These are phyloP conservation scores for Cephonodes hylas DNA, from an alignment of 2,888 invertebrate genomes.

Conservation along the genomic window DNA sequence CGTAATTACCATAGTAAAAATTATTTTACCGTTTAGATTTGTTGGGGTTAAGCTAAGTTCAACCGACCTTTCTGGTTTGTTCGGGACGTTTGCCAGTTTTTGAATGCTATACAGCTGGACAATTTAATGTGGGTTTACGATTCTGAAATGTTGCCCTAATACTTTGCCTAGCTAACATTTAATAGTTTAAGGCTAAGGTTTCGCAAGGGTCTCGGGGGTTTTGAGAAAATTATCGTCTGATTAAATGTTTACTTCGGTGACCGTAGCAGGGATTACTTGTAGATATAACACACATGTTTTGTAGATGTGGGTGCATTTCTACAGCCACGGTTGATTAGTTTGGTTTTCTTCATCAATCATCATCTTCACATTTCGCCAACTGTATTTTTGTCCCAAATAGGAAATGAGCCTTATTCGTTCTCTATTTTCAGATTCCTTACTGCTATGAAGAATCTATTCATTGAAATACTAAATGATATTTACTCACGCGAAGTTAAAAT, in stretches of 20 bases:
- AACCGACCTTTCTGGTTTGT: neutral
- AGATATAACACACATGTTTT: no score
- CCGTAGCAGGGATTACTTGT: no score
- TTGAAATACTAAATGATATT: no score
- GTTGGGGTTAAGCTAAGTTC: neutral
- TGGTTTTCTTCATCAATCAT: no score
- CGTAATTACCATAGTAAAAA: neutral
- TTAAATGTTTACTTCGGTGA: neutral
- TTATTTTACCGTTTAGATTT: neutral
- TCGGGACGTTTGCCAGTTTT: neutral
- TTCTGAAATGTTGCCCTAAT: neutral
- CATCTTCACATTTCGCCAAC: no score
- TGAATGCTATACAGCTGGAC: neutral
- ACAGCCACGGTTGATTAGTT: no score
- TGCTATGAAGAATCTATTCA: no score
- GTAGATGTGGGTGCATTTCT: no score
- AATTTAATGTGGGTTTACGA: neutral
- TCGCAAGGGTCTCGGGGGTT: neutral
- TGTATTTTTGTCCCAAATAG: no score
- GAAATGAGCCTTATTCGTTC: no score
- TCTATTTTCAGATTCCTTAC: no score
- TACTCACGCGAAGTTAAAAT: no score
- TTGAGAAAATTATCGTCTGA: neutral
- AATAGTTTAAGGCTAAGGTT: neutral
- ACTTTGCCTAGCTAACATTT: neutral